Conservation (phyloP, 2,113 vertebrate species). For the Choloepus hoffmanni region DNA sequence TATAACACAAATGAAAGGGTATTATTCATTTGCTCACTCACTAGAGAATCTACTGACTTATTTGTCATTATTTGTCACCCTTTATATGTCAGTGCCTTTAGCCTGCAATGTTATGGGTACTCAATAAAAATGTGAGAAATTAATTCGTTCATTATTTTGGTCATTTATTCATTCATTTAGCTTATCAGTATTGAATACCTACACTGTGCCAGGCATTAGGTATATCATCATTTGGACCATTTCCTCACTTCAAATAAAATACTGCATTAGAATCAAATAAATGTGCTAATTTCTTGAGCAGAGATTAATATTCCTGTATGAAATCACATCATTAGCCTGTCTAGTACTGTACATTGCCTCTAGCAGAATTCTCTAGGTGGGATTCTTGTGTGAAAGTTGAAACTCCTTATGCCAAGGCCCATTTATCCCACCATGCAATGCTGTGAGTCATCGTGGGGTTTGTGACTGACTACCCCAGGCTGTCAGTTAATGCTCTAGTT, state of each 20-base stretch:
- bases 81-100: not conserved
- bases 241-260: constrained; percentile 50
- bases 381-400: constrained; percentile 70
- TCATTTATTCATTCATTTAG: constrained; percentile 18
- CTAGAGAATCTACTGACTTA: not conserved
- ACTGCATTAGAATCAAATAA: not conserved
- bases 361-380: constrained; percentile 58
- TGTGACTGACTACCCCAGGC: constrained; percentile 70
- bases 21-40: not conserved
- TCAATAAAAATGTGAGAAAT: constrained; percentile 20
- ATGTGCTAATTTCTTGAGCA: constrained; percentile 2
- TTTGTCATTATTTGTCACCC: not conserved
- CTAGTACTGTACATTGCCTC: not conserved
- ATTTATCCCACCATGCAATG: constrained; percentile 67
- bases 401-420: constrained; percentile 61
- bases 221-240: constrained; percentile 40
- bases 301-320: not conserved
- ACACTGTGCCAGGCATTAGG: not conserved
- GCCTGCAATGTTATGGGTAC: not conserved
- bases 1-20: not conserved
- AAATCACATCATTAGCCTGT: constrained; percentile 27
- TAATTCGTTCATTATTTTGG: constrained; percentile 14
- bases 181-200: not conserved
- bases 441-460: constrained; percentile 60
- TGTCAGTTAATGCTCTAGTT: constrained; percentile 74